Conservation (phyloP, 2,888 invertebrate species). For the Stegana nigrithorax region DNA sequence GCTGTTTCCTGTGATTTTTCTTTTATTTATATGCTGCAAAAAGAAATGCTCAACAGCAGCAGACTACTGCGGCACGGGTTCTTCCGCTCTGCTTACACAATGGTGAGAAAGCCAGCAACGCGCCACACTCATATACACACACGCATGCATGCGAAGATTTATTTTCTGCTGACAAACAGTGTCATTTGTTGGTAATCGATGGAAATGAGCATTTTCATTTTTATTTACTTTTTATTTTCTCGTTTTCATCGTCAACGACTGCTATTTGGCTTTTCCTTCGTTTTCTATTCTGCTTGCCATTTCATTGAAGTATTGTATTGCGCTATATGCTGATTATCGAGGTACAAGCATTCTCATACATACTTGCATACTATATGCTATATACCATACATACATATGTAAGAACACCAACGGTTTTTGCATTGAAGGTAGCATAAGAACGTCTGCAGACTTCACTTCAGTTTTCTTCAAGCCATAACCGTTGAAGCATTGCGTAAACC, state of each 20-base stretch:
- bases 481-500: too few species aligned
- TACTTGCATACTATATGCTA: not conserved
- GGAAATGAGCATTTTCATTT: slow-evolving; percentile 41
- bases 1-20: not conserved
- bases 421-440: too few species aligned
- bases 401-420: too few species aligned
- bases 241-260: not conserved
- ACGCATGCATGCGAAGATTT: slow-evolving; percentile 46
- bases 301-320: slow-evolving; percentile 13
- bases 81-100: too few species aligned
- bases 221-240: not conserved
- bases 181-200: slow-evolving; percentile 50
- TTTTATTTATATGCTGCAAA: not conserved
- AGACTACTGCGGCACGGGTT: too few species aligned
- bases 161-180: slow-evolving; percentile 58
- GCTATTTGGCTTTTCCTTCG: not conserved
- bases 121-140: not conserved
- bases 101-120: too few species aligned
- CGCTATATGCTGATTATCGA: not conserved
- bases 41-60: too few species aligned
- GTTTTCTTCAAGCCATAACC: too few species aligned
- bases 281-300: not conserved
- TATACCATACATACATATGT: too few species aligned
- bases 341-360: not conserved
- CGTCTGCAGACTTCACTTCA: too few species aligned